Conservation (phyloP, 2,797 vertebrate genomes). For the Thamnophis elegans region DNA sequence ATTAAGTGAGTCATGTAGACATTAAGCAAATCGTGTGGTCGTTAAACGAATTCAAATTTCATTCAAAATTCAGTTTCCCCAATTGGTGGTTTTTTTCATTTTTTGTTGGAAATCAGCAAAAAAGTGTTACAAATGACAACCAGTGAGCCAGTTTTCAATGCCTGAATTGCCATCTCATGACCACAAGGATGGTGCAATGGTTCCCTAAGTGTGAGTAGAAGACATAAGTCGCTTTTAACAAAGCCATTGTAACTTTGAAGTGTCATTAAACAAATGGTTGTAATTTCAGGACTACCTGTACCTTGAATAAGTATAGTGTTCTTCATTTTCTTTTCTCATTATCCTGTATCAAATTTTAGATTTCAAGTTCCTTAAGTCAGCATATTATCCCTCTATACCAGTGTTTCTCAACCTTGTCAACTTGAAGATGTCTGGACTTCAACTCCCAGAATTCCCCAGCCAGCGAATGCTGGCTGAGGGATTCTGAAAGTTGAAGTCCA, state of each 20-base stretch:
- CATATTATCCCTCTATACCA: not conserved
- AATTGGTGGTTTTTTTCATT: too few relatives aligned
- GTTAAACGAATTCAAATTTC: too few relatives aligned
- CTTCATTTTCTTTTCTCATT: not conserved
- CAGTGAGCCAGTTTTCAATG: not conserved
- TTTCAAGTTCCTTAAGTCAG: not conserved
- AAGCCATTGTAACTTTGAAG: not conserved
- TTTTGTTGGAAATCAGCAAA: too few relatives aligned
- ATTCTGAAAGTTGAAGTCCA: too few relatives aligned
- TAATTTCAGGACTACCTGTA: not conserved
- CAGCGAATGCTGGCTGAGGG: too few relatives aligned
- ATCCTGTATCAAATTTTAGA: not conserved
- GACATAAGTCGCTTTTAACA: not conserved
- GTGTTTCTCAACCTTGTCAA: too few relatives aligned
- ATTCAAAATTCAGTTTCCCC: too few relatives aligned
- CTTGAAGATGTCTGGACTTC: too few relatives aligned
- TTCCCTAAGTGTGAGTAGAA: not conserved
- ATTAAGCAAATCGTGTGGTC: too few relatives aligned
- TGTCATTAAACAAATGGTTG: not conserved
- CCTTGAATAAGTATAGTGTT: not conserved
- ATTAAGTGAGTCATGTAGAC: too few relatives aligned
- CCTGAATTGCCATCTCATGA: not conserved
- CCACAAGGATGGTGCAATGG: not conserved
- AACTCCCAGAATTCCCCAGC: too few relatives aligned
- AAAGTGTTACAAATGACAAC: too few relatives aligned